Percentiles rank a stretch among this genome's conserved stretches.
These are phyloP conservation scores for Andrena bucephala DNA, from an alignment of 2,888 invertebrate genomes.

Conservation along the genomic window DNA sequence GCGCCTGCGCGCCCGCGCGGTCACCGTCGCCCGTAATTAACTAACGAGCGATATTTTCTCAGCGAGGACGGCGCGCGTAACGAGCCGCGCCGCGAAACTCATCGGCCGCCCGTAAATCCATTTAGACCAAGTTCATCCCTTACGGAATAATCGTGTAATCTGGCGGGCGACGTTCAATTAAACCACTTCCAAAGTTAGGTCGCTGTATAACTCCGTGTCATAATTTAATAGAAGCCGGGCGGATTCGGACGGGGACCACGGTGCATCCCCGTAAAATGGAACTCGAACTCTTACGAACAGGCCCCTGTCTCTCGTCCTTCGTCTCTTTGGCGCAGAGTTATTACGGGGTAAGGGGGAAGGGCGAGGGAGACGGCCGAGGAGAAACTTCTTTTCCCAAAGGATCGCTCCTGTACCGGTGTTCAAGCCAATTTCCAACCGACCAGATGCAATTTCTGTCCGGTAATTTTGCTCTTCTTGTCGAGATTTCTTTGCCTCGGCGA, in stretches of 20 bases:
- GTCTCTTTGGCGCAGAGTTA: not conserved
- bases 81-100: slow-evolving; percentile 20
- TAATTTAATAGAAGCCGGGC: slow-evolving; percentile 44
- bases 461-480: slow-evolving; percentile 24
- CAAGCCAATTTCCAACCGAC: slow-evolving; percentile 30
- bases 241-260: not conserved
- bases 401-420: slow-evolving; percentile 1
- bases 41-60: slow-evolving; percentile 28
- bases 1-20: slow-evolving; percentile 1
- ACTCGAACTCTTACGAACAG: slow-evolving; percentile 27
- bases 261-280: slow-evolving; percentile 7
- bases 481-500: slow-evolving; percentile 12
- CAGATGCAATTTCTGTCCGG: slow-evolving; percentile 37
- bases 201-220: slow-evolving; percentile 42
- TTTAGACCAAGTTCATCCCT: slow-evolving; percentile 53
- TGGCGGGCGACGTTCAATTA: slow-evolving; percentile 51
- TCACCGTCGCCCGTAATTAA: slow-evolving; percentile 47
- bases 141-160: slow-evolving; percentile 61
- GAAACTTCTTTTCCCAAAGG: slow-evolving; percentile 31
- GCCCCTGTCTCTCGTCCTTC: not conserved
- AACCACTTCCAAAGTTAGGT: slow-evolving; percentile 52
- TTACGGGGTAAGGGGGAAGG: slow-evolving; percentile 4
- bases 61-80: not conserved
- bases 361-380: not conserved
- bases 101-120: slow-evolving; percentile 40